phyloP scores from a whole-genome alignment of 2,797 vertebrate genomes.

The Pipistrellus nathusii region DNA sequence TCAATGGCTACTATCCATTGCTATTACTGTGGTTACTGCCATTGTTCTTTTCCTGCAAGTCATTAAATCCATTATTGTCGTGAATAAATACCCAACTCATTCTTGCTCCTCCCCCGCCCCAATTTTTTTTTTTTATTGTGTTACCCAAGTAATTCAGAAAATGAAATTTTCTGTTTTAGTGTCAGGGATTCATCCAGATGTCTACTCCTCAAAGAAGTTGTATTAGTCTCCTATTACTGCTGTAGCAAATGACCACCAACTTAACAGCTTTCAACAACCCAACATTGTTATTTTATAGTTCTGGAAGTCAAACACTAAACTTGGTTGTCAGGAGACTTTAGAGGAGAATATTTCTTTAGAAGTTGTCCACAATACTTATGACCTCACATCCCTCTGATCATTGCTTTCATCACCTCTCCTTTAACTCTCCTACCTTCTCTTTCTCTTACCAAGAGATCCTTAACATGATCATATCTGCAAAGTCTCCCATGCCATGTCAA shows the following conservation, averaged over 20 bases:
- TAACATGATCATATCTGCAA: not conserved
- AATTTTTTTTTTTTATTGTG: no score
- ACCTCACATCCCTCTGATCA: rapidly evolving
- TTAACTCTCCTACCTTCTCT: not conserved
- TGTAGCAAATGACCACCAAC: not conserved
- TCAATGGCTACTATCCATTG: not conserved
- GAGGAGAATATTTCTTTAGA: not conserved
- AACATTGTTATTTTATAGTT: not conserved
- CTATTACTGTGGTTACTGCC: not conserved
- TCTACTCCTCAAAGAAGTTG: not conserved
- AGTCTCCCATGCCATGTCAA: not conserved
- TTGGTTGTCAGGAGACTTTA: not conserved
- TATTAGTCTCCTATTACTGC: not conserved
- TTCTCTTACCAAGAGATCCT: not conserved
- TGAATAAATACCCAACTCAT: not conserved
- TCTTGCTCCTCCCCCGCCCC: no score
- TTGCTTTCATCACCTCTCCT: not conserved
- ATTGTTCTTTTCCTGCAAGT: not conserved
- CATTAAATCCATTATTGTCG: not conserved
- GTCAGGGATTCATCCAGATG: not conserved
- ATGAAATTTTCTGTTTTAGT: not conserved
- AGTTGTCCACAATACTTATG: not conserved
- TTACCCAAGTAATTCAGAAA: slow-evolving; percentile 3
- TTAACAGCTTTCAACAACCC: not conserved
- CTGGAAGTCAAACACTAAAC: not conserved